Conservation (phyloP, 1,140 invertebrate species). For the Brachionus koreanus region DNA sequence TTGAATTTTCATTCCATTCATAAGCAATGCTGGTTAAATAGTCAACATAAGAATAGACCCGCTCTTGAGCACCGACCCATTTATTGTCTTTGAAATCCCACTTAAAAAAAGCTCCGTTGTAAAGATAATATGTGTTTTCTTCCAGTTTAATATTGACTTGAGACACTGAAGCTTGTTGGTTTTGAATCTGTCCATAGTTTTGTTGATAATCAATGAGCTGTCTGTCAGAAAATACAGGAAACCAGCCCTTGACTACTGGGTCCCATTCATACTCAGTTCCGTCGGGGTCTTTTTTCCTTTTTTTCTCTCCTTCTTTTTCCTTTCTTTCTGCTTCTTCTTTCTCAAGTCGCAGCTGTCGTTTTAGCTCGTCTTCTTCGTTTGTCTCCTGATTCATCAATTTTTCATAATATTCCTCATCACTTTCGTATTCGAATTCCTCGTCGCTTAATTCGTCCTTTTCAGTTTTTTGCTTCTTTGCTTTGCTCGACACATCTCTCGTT, state of each 20-base stretch:
- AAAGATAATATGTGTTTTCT: conserved; percentile 30
- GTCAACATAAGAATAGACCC: conserved; percentile 39
- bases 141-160: neutral
- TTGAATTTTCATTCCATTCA: conserved; percentile 40
- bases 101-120: conserved; percentile 37
- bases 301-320: conserved; percentile 12
- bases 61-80: neutral
- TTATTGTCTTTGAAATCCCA: conserved; percentile 28
- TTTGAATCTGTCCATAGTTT: neutral
- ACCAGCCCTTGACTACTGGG: conserved; percentile 46
- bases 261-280: conserved; percentile 88
- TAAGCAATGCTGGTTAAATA: conserved; percentile 21
- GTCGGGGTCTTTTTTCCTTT: conserved; percentile 77
- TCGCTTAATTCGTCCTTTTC: neutral
- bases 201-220: conserved; percentile 34
- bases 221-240: conserved; percentile 30
- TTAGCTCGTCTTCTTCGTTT: neutral
- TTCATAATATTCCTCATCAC: conserved; percentile 28
- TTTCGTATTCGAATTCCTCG: conserved; percentile 23
- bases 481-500: neutral
- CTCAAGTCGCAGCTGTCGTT: conserved; percentile 28
- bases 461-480: neutral
- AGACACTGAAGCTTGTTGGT: neutral
- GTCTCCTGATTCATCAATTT: neutral
- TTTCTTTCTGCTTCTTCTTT: conserved; percentile 32